phyloP scores from a whole-genome alignment of 2,888 invertebrate species.

The Matsumyia berberina region DNA sequence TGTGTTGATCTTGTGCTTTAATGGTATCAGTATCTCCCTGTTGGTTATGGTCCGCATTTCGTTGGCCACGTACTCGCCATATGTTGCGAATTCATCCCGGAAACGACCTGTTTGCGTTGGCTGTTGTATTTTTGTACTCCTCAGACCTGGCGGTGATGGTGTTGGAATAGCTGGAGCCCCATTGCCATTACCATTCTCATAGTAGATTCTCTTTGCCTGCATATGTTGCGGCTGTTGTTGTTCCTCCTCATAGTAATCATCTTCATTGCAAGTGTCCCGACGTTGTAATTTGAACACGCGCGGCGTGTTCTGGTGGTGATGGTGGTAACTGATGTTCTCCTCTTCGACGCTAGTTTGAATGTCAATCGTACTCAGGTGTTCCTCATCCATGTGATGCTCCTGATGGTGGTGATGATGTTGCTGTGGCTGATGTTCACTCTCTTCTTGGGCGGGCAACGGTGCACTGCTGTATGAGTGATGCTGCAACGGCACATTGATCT shows the following conservation, averaged over 20 bases:
- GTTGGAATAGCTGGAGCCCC: slow-evolving; percentile 74
- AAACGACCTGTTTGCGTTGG: slow-evolving; percentile 73
- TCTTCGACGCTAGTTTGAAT: slow-evolving; percentile 82
- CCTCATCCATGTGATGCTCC: slow-evolving; percentile 72
- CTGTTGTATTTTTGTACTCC: slow-evolving; percentile 41
- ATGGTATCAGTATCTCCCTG: slow-evolving; percentile 86
- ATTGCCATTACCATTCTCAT: slow-evolving; percentile 78
- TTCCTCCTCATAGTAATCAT: slow-evolving; percentile 81
- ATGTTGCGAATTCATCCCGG: slow-evolving; percentile 86
- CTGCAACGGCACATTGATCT: slow-evolving; percentile 79
- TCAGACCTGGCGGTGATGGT: slow-evolving; percentile 68
- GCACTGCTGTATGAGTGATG: slow-evolving; percentile 74
- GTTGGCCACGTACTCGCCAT: slow-evolving; percentile 87
- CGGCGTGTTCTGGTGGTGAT: slow-evolving; percentile 65
- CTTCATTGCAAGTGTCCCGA: slow-evolving; percentile 80
- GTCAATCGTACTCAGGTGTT: slow-evolving; percentile 80
- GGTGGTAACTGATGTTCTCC: slow-evolving; percentile 80
- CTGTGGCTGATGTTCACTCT: slow-evolving; percentile 22
- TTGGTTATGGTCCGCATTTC: slow-evolving; percentile 86
- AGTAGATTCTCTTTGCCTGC: slow-evolving; percentile 80
- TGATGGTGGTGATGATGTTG: slow-evolving; percentile 63
- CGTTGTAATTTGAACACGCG: slow-evolving; percentile 83
- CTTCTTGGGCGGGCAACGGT: slow-evolving; percentile 31
- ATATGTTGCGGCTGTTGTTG: slow-evolving; percentile 78
- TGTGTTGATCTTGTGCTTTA: slow-evolving; percentile 87